Base-by-base conservation (phyloP, 1,140 invertebrate genomes). In the Drosophila takahashii region DNA sequence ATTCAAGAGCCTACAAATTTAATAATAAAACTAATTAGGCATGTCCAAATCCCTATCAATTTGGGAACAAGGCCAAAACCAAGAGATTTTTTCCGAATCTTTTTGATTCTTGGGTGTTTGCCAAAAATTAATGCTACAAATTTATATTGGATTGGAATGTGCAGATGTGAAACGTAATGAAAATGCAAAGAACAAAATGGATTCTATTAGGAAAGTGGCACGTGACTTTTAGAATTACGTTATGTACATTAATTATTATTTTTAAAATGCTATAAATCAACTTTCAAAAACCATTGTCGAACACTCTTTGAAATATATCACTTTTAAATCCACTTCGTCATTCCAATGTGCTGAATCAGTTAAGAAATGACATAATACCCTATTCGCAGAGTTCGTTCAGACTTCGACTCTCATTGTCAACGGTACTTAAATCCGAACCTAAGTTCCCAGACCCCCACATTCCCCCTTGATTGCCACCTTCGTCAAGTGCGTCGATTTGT, bases 11-110 rank as follows among this genome's bases (percentile, higher is more conserved):
- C 13, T 34, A 37, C 11, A 18, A 56, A 70, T 39, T 32, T 18
- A 70, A 70, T 70, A 56, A 69, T 69, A 34, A n/a, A 57, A 70
- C 51, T 26, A 70, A 71, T 71, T 71, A 70, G 39, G 65, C 67
- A 27, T 48, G 42, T 42, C 66, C 5, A n/a, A 50, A 71, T 70
- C 41, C 48, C 34, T 9, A 71, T 48, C 65, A 70, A 71, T 70
- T 70, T 70, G 64, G 36, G 64, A 70, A 47, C 67, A 57, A 71
- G 67, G 67, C 67, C 65, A 70, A 10, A 29, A 48, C 42, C 22
- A 34, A 57, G 27, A 47, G 64, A 70, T 70, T 66, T 66, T 48
- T 47, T 47, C 61, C 29, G 60, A 51, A 45, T 53, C 26, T 8
- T 16, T 34, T 53, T 66, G 47, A 53, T 44, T 47, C 41, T 71